These are phyloP conservation scores for Galeopsomyia nigrocyanea DNA, from an alignment of 2,888 invertebrate genomes.

Conservation along the genomic window DNA sequence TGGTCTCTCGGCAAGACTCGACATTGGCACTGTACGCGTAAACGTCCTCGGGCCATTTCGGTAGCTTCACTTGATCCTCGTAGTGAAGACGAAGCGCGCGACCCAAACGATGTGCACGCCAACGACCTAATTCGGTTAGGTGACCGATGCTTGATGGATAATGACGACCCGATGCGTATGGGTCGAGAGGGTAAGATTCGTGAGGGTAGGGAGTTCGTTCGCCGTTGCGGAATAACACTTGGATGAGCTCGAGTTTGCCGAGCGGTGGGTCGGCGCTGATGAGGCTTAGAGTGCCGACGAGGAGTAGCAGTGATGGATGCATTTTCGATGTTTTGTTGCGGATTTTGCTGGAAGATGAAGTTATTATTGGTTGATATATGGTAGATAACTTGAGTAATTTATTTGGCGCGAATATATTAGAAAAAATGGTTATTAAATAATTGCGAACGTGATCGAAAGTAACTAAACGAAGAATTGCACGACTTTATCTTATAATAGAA, in stretches of 20 bases:
- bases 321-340: no score
- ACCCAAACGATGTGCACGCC: slow-evolving; percentile 9
- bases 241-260: slow-evolving; percentile 32
- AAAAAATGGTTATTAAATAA: no score
- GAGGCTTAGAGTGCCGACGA: no score
- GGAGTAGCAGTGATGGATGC: no score
- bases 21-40: slow-evolving; percentile 13
- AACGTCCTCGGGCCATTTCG: neutral
- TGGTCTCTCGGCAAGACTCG: slow-evolving; percentile 4
- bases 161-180: neutral
- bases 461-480: no score
- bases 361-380: no score
- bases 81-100: slow-evolving; percentile 22
- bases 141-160: neutral
- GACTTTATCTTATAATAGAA: no score
- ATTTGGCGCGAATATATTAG: no score
- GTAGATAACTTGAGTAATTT: no score
- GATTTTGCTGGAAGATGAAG: no score
- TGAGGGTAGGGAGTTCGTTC: slow-evolving; percentile 12
- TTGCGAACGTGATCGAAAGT: no score
- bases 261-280: no score
- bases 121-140: slow-evolving; percentile 22
- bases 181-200: slow-evolving; percentile 30
- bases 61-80: neutral
- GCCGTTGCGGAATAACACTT: slow-evolving; percentile 28